Evolutionary conservation across 2,797 vertebrate species (phyloP).

Genomic region (Lagorchestes hirsutus): DNA sequence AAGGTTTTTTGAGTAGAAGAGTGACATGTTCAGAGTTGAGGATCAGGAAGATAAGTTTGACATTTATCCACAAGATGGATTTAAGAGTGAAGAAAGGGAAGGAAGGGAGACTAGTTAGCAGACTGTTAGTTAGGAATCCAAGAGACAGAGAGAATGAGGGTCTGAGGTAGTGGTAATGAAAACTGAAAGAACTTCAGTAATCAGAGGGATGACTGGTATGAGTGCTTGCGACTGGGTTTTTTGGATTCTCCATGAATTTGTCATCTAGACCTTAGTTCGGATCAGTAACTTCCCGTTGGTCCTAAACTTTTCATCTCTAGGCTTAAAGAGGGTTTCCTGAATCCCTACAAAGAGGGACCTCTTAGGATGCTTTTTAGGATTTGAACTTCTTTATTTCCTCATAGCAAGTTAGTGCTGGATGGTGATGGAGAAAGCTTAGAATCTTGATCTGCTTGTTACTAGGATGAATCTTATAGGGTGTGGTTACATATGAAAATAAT

Average conservation of each 20-base stretch:
- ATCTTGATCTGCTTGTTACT: slow-evolving; percentile 41
- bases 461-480: neutral
- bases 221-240: neutral
- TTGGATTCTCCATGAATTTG: neutral
- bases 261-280: neutral
- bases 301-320: neutral
- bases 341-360: neutral
- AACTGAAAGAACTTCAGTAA: neutral
- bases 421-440: slow-evolving; percentile 28
- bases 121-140: neutral
- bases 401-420: slow-evolving; percentile 1
- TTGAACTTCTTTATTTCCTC: neutral
- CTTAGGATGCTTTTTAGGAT: neutral
- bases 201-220: neutral
- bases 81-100: neutral
- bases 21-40: neutral
- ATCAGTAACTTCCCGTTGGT: neutral
- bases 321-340: neutral
- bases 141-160: neutral
- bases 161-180: neutral
- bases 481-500: neutral
- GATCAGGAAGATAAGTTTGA: neutral
- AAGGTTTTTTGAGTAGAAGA: neutral
- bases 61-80: neutral
- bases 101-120: neutral